Evolutionary conservation across 2,888 invertebrate genomes (phyloP).

Genomic region (Cecidostiba fungosa): DNA sequence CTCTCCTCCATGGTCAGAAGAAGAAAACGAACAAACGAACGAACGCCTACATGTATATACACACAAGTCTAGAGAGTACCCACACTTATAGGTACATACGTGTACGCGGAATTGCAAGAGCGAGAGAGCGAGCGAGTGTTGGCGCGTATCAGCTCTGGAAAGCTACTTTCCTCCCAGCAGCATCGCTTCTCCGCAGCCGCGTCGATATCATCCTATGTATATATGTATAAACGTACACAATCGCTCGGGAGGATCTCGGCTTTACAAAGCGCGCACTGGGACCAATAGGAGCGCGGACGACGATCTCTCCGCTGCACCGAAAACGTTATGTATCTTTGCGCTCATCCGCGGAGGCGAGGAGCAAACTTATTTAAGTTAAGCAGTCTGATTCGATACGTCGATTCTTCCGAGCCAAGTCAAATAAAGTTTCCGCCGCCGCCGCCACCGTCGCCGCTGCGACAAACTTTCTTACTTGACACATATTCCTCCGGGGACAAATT

Average conservation of each 20-base stretch:
- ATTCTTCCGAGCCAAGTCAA: constrained; percentile 66
- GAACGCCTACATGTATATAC: background rate
- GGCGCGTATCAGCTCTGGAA: background rate
- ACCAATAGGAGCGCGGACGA: constrained; percentile 27
- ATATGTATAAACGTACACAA: constrained; percentile 26
- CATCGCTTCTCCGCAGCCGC: background rate
- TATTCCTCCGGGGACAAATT: constrained; percentile 67
- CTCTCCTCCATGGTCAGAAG: background rate
- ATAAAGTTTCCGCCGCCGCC: constrained; percentile 66
- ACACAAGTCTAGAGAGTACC: background rate
- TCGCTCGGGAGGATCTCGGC: constrained; percentile 44
- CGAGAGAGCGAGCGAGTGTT: constrained; percentile 8
- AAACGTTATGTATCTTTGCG: constrained; percentile 63
- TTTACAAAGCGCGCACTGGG: constrained; percentile 38
- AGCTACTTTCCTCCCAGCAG: background rate
- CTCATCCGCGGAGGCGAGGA: constrained; percentile 50
- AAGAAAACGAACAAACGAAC: background rate
- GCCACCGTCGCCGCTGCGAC: constrained; percentile 11
- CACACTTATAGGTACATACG: background rate
- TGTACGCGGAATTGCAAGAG: background rate
- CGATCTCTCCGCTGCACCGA: constrained; percentile 20
- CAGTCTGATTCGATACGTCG: constrained; percentile 69
- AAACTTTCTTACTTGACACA: constrained; percentile 68
- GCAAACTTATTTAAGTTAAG: constrained; percentile 72
- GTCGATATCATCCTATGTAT: constrained; percentile 3